These are phyloP conservation scores for Australoheros scitulus DNA, from an alignment of 2,113 vertebrate species.

Conservation along the genomic window DNA sequence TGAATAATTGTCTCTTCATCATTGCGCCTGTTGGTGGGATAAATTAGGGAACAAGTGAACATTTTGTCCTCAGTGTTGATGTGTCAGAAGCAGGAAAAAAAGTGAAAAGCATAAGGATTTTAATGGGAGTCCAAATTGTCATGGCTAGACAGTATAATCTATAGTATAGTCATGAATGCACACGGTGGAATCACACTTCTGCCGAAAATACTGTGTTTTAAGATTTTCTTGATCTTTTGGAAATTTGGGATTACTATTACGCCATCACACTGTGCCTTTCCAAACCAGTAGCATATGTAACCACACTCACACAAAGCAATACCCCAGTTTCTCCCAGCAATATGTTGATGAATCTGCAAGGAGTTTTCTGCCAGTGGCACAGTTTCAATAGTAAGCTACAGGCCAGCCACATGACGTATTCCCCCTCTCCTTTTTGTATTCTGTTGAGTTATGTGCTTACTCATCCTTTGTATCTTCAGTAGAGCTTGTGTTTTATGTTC, in stretches of 20 bases:
- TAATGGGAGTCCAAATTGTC: too few relatives aligned
- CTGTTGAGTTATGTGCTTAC: conserved; percentile 43
- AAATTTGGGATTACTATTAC: background rate
- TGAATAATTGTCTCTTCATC: too few relatives aligned
- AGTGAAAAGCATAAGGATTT: too few relatives aligned
- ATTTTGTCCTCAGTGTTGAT: too few relatives aligned
- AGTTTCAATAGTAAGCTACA: conserved; percentile 27
- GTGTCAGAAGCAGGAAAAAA: too few relatives aligned
- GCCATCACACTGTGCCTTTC: background rate
- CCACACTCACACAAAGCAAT: background rate
- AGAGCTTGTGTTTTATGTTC: conserved; percentile 44
- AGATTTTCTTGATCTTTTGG: too few relatives aligned
- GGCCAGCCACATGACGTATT: conserved; percentile 23
- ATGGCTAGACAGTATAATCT: too few relatives aligned
- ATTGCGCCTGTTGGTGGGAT: too few relatives aligned
- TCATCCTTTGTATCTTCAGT: conserved; percentile 44
- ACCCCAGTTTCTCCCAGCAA: background rate
- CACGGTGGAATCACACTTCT: too few relatives aligned
- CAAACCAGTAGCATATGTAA: background rate
- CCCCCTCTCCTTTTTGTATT: conserved; percentile 40
- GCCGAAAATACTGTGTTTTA: too few relatives aligned
- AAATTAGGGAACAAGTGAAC: too few relatives aligned
- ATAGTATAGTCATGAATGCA: too few relatives aligned
- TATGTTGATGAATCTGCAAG: conserved; percentile 42
- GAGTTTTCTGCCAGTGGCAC: conserved; percentile 39